phyloP scores from a whole-genome alignment of 2,113 vertebrate species.

The Epinephelus lanceolatus region DNA sequence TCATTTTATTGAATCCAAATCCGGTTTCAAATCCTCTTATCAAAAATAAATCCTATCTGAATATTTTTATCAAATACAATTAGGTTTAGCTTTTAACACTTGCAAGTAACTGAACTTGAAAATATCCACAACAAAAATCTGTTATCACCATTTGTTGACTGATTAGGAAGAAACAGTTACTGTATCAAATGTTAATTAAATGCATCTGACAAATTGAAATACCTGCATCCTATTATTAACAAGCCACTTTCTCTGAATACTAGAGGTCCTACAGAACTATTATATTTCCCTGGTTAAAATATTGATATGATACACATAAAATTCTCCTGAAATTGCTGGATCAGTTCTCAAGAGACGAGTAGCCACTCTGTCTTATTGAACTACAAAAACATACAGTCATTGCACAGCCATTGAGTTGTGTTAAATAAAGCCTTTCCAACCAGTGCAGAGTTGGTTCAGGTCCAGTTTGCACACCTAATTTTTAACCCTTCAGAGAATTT shows the following conservation, averaged over 20 bases:
- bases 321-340: no score
- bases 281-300: background rate
- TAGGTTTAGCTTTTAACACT: conserved; percentile 22
- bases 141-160: conserved; percentile 26
- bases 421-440: no score
- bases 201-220: background rate
- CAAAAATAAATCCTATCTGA: conserved; percentile 31
- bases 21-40: conserved; percentile 27
- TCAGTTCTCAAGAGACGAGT: no score
- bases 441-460: no score
- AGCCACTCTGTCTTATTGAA: no score
- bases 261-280: background rate
- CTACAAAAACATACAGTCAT: no score
- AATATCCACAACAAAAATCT: conserved; percentile 32
- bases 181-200: conserved; percentile 2
- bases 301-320: background rate
- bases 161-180: conserved; percentile 2
- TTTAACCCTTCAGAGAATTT: no score
- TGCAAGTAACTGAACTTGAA: conserved; percentile 21
- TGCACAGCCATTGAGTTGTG: no score
- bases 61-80: conserved; percentile 27
- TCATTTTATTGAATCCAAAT: conserved; percentile 12
- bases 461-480: no score
- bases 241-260: background rate
- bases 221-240: background rate